phyloP scores from a whole-genome alignment of 2,113 vertebrate genomes.

The Bubo blakistoni region DNA sequence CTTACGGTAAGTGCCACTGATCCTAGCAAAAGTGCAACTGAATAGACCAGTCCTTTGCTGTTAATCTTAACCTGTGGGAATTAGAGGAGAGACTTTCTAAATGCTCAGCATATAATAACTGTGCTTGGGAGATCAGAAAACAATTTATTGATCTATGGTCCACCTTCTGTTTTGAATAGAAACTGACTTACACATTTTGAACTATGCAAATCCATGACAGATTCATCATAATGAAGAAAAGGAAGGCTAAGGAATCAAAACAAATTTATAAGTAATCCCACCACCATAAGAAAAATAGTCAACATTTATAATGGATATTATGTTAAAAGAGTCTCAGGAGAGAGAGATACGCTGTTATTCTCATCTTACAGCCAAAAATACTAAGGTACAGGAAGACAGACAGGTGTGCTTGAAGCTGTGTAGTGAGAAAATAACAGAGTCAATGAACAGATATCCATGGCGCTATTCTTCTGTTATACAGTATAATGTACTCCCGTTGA shows the following conservation, averaged over 20 bases:
- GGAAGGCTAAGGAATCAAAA: not conserved
- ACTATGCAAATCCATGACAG: not conserved
- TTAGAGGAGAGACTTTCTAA: not conserved
- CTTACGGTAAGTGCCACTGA: slow-evolving; percentile 95
- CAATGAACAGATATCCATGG: not conserved
- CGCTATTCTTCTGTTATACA: not conserved
- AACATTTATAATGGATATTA: not conserved
- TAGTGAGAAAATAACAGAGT: not conserved
- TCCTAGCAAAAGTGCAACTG: slow-evolving; percentile 90
- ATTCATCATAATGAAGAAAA: not conserved
- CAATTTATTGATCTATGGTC: not conserved
- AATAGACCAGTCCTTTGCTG: slow-evolving; percentile 92
- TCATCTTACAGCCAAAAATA: not conserved
- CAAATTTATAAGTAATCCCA: not conserved
- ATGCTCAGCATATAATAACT: not conserved
- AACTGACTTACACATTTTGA: not conserved
- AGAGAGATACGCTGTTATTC: not conserved
- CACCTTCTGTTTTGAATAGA: not conserved
- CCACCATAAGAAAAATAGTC: not conserved
- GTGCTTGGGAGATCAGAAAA: not conserved
- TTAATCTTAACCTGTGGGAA: slow-evolving; percentile 89
- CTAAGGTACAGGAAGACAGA: not conserved
- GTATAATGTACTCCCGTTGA: not conserved
- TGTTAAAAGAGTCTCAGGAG: not conserved
- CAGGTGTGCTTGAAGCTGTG: not conserved